phyloP scores from a whole-genome alignment of 2,113 vertebrate genomes.

The Pelvicachromis taeniatus region DNA sequence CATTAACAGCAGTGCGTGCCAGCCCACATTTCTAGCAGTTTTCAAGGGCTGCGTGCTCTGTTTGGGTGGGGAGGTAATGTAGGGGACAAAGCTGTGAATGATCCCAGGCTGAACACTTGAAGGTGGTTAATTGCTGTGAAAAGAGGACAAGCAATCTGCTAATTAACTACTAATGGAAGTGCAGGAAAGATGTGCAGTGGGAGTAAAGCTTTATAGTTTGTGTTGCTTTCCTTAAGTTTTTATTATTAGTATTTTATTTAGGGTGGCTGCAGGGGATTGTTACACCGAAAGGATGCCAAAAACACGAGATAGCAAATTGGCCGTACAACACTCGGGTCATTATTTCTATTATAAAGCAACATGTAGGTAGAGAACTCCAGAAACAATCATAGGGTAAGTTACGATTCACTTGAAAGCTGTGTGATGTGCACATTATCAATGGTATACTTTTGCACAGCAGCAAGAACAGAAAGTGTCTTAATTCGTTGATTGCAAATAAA shows the following conservation, averaged over 20 bases:
- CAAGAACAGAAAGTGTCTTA: neutral
- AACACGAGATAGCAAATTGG: neutral
- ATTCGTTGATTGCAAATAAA: neutral
- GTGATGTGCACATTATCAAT: neutral
- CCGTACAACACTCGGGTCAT: neutral
- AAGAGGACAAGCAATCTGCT: constrained; percentile 48
- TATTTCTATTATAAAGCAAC: neutral
- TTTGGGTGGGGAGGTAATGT: constrained; percentile 23
- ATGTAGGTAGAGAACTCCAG: neutral
- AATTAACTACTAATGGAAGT: constrained; percentile 57
- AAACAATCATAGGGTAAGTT: neutral
- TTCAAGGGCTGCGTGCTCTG: constrained; percentile 1
- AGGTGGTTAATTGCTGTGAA: constrained; percentile 56
- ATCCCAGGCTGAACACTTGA: constrained; percentile 42
- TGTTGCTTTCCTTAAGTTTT: neutral
- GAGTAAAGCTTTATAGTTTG: constrained; percentile 13
- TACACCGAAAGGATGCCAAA: neutral
- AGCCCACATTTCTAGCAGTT: constrained; percentile 43
- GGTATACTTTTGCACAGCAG: neutral
- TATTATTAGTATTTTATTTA: neutral
- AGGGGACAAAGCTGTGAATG: constrained; percentile 40
- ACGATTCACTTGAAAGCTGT: neutral
- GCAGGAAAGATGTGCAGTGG: constrained; percentile 19
- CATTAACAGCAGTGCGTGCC: constrained; percentile 16
- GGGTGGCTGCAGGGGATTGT: neutral